Evolutionary conservation across 2,113 vertebrate species (phyloP), one percentile per base, ranked within the genome.

Genomic region (Platysternon megacephalum): DNA sequence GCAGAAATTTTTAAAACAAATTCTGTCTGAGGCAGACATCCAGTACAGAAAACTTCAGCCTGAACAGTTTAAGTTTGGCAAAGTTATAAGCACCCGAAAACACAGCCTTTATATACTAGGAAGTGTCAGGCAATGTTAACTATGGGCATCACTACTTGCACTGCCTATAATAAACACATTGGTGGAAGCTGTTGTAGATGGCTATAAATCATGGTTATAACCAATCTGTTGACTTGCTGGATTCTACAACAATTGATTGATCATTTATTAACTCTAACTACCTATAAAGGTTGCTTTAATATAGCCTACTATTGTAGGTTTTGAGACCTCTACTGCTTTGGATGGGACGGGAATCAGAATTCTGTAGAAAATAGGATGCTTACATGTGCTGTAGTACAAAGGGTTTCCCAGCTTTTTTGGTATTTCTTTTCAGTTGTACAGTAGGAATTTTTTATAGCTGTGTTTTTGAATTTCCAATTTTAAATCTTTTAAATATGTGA

Each of bases 91-190:
- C 17, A 19, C 46, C 16, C 9, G 11, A 58, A 68, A 26, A 24
- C 42, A 44, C 0, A 0, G 29, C 56, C 2, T 72, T 72, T 21
- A 26, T 42, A 39, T 0, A 2, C 11, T 3, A 49, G 19, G n/a
- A 11, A 10, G 68, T 0, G 24, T 0, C 9, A 32, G 52, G 8
- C 17, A 55, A 32, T 21, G 51, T 13, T 26, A 35, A 35, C 46
- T 49, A 35, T 21, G 22, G 16, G 4, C 8, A 17, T 46, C 5
- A 2, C 52, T 28, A 39, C 16, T 24, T 32, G 1, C 42, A 28
- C 72, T 1, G 2, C 5, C 28, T 0, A 2, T 8, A 10, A 1
- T 8, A 21, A 19, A 53, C 19, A 0, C 8, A 4, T 51, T 52
- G 29, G n/a, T 76, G n/a, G 39, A 76, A 76, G 42, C 22, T 74